Evolutionary conservation across 2,797 vertebrate genomes (phyloP), one percentile per base, ranked within the genome.

Genomic region (Rhinatrema bivittatum): DNA sequence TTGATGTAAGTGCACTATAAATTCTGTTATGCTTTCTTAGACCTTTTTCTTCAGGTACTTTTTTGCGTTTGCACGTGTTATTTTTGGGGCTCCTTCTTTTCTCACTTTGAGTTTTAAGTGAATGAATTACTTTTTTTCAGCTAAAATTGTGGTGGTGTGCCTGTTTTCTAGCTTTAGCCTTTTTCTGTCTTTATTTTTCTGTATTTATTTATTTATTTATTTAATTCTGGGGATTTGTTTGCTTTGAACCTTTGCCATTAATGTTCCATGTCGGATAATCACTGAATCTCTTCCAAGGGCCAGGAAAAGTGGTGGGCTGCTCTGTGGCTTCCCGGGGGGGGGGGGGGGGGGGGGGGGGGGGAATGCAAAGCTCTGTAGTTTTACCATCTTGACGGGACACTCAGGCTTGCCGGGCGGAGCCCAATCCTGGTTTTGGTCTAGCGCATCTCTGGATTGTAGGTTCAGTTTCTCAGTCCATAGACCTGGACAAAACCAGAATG

Each of bases 1-100:
- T 97, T 96, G 93, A 98, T 95, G 96, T 99, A 99, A 99, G 96
- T 99, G 93, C 86, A 94, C 82, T 59, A 74, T 76, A 84, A 85
- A 88, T 88, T 84, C 82, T n/a, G 72, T 53, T 94, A 91, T 93
- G 88, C 87, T 90, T 91, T 77, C 78, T 82, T 83, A 76, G 85
- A 79, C 76, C 79, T 63, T 53, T 68, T 72, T 65, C 58, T 3
- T 40, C 34, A 48, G 48, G 37, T 65, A 19, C 36, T 72, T 59
- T 65, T 15, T 36, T 40, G 51, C 34, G 50, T 48, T 40, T 35
- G 42, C 20, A 7, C 11, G 20, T 10, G 25, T 52, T 56, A 49
- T 15, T 49, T 66, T 45, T 46, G 29, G 39, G 31, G 42, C 34
- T 31, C 60, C 60, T 73, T 47, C 26, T 30, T 65, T 78, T 62